Conservation (phyloP, 2,888 invertebrate species). For the Heliconius ismenius region DNA sequence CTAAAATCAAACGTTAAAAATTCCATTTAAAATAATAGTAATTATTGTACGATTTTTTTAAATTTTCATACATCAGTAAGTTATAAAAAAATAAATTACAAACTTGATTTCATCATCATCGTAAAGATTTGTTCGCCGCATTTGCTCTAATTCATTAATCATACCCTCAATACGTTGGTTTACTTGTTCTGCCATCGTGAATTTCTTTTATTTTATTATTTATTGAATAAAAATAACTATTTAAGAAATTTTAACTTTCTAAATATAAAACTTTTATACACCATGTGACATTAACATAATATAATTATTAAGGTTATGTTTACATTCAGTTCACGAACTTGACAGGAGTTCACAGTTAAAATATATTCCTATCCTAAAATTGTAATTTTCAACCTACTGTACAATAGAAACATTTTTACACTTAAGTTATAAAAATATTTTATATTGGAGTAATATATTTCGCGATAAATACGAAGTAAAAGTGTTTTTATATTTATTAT, state of each 20-base stretch:
- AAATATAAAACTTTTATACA: background rate
- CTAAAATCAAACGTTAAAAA: conserved; percentile 59
- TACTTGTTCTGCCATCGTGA: conserved; percentile 90
- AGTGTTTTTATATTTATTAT: no score
- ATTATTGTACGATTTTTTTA: background rate
- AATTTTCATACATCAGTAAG: no score
- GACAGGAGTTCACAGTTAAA: background rate
- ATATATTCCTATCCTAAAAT: background rate
- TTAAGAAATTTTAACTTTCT: background rate
- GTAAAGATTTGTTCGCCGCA: conserved; percentile 87
- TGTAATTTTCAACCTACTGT: no score
- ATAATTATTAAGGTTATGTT: conserved; percentile 26
- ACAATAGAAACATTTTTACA: no score
- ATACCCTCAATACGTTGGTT: conserved; percentile 89
- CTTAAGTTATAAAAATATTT: no score
- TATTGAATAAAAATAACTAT: background rate
- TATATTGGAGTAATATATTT: no score
- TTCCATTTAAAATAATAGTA: no score
- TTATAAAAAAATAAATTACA: conserved; percentile 33
- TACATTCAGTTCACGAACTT: background rate
- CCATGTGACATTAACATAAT: conserved; percentile 2
- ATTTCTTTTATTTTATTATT: conserved; percentile 15
- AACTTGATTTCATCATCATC: conserved; percentile 87
- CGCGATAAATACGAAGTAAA: no score
- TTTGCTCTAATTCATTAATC: conserved; percentile 90